phyloP scores from a whole-genome alignment of 2,797 vertebrate species.

The Anisognathus igniventris region DNA sequence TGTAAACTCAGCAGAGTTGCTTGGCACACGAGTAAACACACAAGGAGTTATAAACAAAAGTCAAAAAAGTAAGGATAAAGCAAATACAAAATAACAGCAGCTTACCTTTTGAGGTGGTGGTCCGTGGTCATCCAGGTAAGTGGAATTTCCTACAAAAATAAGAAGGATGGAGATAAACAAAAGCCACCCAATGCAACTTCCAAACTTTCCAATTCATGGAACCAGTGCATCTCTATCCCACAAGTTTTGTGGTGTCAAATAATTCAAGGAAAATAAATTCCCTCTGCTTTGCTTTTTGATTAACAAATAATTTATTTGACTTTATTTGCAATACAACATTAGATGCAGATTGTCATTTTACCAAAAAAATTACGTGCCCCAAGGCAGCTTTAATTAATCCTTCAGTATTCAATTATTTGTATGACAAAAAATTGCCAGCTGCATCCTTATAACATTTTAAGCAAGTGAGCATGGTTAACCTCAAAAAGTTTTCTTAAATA shows the following conservation, averaged over 20 bases:
- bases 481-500: background rate
- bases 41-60: background rate
- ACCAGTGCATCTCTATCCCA: background rate
- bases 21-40: background rate
- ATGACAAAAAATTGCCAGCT: background rate
- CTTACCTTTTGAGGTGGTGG: conserved; percentile 85
- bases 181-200: background rate
- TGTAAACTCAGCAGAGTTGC: background rate
- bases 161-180: conserved; percentile 26
- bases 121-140: conserved; percentile 90
- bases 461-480: background rate
- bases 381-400: background rate
- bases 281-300: background rate
- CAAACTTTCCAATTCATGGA: background rate
- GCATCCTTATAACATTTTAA: background rate
- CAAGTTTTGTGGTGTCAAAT: background rate
- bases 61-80: background rate
- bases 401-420: background rate
- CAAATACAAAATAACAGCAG: background rate
- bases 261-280: background rate
- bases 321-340: background rate
- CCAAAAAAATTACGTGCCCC: background rate
- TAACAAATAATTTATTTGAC: background rate
- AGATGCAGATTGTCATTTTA: background rate
- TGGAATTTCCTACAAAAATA: conserved; percentile 86